phyloP scores from a whole-genome alignment of 2,113 vertebrate genomes.

The Silurus glanis region DNA sequence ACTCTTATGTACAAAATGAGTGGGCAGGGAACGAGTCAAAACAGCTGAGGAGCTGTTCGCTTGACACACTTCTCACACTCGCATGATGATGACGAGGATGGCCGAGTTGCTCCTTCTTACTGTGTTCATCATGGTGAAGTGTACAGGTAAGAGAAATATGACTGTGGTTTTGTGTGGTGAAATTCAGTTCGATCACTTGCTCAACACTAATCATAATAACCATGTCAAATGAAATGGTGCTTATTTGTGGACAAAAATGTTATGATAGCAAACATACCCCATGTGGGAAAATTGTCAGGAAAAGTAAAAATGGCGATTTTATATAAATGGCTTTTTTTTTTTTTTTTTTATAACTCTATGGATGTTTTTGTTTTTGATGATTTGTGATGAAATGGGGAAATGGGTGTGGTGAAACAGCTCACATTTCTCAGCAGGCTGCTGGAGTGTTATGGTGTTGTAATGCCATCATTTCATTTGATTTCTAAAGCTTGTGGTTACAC shows the following conservation, averaged over 20 bases:
- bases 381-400: background rate
- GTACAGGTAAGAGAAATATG: conserved; percentile 17
- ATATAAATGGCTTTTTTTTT: too few relatives aligned
- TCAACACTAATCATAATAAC: too few relatives aligned
- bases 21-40: background rate
- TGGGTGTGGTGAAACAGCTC: background rate
- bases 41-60: background rate
- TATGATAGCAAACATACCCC: background rate
- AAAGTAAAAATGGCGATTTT: background rate
- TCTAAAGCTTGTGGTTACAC: background rate
- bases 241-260: too few relatives aligned
- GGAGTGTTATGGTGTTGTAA: background rate
- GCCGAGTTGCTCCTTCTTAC: background rate
- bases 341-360: too few relatives aligned
- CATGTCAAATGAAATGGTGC: background rate
- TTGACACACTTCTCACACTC: background rate
- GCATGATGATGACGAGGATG: conserved; percentile 25
- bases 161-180: background rate
- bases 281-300: background rate
- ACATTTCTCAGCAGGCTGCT: background rate
- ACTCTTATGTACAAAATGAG: background rate
- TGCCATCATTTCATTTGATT: background rate
- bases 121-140: background rate
- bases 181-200: background rate
- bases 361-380: background rate